phyloP scores from a whole-genome alignment of 2,113 vertebrate genomes.

The Strigops habroptila region DNA sequence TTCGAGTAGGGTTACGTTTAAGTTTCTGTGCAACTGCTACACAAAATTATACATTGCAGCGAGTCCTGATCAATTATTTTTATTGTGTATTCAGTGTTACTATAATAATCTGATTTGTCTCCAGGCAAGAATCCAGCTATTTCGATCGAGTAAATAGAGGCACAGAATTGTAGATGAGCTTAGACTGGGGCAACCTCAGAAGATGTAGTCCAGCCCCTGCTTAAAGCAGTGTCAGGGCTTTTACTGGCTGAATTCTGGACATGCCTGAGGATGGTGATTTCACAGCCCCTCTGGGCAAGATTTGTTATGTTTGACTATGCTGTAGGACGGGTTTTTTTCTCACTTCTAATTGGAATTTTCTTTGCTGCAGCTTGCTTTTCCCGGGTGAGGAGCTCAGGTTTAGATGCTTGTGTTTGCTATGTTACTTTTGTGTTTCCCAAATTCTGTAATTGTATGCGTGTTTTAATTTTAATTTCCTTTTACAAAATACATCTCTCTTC shows the following conservation, averaged over 20 bases:
- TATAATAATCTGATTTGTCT: not conserved
- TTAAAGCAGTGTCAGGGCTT: not conserved
- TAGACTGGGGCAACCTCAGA: not conserved
- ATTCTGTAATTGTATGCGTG: fast-evolving
- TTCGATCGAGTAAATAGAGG: not conserved
- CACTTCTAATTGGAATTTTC: not conserved
- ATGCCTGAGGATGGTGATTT: fast-evolving
- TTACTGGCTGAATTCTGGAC: not conserved
- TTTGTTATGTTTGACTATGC: not conserved
- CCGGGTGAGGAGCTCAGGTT: not conserved
- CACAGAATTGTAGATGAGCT: not conserved
- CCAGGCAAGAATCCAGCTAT: not conserved
- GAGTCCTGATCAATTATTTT: not conserved
- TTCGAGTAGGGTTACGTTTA: fast-evolving
- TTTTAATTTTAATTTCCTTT: not conserved
- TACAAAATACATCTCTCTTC: not conserved
- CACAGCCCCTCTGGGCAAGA: not conserved
- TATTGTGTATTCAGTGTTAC: not conserved
- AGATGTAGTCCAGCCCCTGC: not conserved
- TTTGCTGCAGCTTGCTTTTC: not conserved
- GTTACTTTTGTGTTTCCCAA: not conserved
- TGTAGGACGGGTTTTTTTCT: not conserved
- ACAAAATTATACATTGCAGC: no score
- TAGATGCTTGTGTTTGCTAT: not conserved
- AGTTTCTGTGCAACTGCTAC: not conserved